Base-by-base conservation (phyloP, 1,140 invertebrate species). In the Rhynchophorus ferrugineus region DNA sequence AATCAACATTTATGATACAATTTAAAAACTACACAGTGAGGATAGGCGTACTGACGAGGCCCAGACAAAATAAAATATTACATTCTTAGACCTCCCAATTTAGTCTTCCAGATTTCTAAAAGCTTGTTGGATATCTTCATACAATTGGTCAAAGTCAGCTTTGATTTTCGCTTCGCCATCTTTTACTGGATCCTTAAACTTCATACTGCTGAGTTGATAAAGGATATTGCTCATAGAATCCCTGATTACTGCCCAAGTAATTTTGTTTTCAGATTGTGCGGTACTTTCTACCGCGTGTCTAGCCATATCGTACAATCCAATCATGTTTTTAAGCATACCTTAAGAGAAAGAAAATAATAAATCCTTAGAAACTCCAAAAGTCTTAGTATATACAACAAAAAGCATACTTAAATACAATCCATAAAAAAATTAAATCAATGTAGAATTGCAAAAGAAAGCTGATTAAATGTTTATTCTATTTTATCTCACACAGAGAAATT, bases 61-160 rank as follows among this genome's bases (percentile, higher is more conserved):
- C 49, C 41, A 24, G 39, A 35, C 14, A 41, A 17, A 14, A 21
- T 8, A 46, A 44, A 34, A n/a, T 19, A 43, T n/a, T 14, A n/a
- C 14, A 14, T 7, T 1, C 17, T 9, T 37, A 33, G 18, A 9
- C 8, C 5, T 6, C 47, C 7, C 16, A 8, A 37, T 49, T 51
- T 95, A 98, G 75, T 99, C 96, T 80, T 99, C 96, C 69, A 99
- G 78, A 78, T 98, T 98, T 71, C 96, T 87, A 81, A 99, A 99
- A 62, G 91, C 89, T 66, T 91, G 89, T 65, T 94, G 88, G 76
- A 97, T 94, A 66, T 93, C 89, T 74, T 98, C 94, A 54, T 94
- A 78, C 17, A 97, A 72, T 67, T 95, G 91, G 66, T 98, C 95
- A 69, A 93, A 98, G 65, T 98, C 94, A 38, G 89, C 83, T 72